Evolutionary conservation across 1,140 invertebrate species (phyloP), one percentile per base, ranked within the genome.

Genomic region (Drosophila kikkawai): DNA sequence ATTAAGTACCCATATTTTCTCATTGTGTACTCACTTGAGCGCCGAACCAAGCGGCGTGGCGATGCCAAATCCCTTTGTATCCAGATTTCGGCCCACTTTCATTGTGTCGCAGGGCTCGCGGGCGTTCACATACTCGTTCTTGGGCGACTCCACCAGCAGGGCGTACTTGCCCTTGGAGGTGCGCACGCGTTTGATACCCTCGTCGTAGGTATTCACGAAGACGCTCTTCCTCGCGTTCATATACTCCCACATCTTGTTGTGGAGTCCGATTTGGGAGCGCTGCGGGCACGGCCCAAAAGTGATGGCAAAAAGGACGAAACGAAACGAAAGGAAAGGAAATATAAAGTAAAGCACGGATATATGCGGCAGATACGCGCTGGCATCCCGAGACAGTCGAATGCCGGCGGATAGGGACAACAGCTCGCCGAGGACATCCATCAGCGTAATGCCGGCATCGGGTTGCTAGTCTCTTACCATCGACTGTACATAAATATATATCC

Each of bases 181-280:
- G 56, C 97, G 93, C 36, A 98, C 97, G 67, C 96, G 93, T 64
- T 95, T 93, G 69, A 98, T 97, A 8, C 97, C 97, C 91, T 98
- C 97, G 64, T 96, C 96, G 91, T 98, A 98, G 3, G 95, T 95
- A 66, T 94, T 93, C 1, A 97, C 96, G 82, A 98, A 98, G 32
- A 97, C 96, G 85, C 97, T 95, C 78, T 96, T 96, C 76, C 96
- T 94, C 12, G 96, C 95, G 78, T 96, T 96, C 98, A 99, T 99
- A 83, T 97, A 98, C 82, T 98, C 96, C 97, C 97, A 99, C 98
- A 99, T 99, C 93, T 97, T 96, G 90, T 96, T 96, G 93, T 98
- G 99, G 3, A 98, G 95, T 42, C 95, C 95, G 67, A 99, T 97
- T 90, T 97, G 97, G 5, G 98, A 99, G 90, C 95, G 95, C 97